Evolutionary conservation across 2,797 vertebrate species (phyloP).

Genomic region (Pelobates cultripes): DNA sequence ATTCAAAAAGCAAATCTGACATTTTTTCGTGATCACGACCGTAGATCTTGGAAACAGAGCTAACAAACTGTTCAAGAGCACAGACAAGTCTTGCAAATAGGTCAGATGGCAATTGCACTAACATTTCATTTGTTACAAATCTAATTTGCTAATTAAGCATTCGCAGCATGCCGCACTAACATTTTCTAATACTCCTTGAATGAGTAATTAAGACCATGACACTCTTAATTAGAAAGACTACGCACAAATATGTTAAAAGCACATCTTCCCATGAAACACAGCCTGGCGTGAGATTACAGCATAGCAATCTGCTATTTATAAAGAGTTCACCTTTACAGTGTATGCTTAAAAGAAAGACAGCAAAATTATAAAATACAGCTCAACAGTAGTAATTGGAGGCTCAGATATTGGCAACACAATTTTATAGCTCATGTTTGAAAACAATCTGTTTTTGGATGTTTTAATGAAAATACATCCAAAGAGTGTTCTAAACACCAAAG

Average conservation of each 20-base stretch:
- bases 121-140: slow-evolving; percentile 39
- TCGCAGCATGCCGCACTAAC: slow-evolving; percentile 11
- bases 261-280: neutral
- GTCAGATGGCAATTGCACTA: slow-evolving; percentile 18
- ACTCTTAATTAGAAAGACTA: slow-evolving; percentile 9
- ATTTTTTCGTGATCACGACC: neutral
- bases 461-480: too few relatives aligned
- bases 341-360: neutral
- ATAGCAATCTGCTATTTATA: neutral
- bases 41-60: neutral
- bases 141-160: slow-evolving; percentile 35
- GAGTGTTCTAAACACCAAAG: too few relatives aligned
- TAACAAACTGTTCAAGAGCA: neutral
- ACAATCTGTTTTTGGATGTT: too few relatives aligned
- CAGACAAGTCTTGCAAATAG: slow-evolving; percentile 15
- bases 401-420: too few relatives aligned
- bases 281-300: neutral
- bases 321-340: neutral
- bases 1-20: too few relatives aligned
- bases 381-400: too few relatives aligned
- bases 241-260: neutral
- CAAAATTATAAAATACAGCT: too few relatives aligned
- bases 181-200: slow-evolving; percentile 14
- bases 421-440: too few relatives aligned
- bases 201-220: slow-evolving; percentile 14